These are phyloP conservation scores for Margaritifera margaritifera DNA, from an alignment of 2,888 invertebrate genomes.

Conservation along the genomic window DNA sequence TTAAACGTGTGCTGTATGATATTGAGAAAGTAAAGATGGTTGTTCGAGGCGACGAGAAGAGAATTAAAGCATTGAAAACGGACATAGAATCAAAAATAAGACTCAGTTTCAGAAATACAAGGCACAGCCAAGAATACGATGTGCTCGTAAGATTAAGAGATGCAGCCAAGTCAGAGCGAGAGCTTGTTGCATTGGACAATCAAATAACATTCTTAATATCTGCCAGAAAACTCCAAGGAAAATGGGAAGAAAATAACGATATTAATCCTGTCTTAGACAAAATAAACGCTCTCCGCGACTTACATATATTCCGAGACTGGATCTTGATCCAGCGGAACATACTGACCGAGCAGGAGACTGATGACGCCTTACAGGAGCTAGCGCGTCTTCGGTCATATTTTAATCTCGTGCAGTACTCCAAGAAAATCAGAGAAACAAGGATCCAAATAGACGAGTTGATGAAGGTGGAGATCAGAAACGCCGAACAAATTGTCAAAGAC, in stretches of 20 bases:
- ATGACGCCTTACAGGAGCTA: constrained; percentile 29
- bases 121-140: too few species aligned
- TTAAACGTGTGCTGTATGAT: constrained; percentile 73
- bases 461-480: background rate
- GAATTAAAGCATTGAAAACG: too few species aligned
- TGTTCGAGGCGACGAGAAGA: constrained; percentile 16
- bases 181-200: constrained; percentile 3
- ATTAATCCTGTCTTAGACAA: background rate
- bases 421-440: background rate
- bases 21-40: constrained; percentile 66
- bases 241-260: too few species aligned
- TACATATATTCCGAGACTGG: constrained; percentile 8
- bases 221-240: too few species aligned
- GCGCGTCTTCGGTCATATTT: constrained; percentile 13
- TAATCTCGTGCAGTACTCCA: constrained; percentile 8
- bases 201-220: too few species aligned
- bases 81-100: too few species aligned
- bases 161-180: background rate
- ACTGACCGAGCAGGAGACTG: constrained; percentile 30
- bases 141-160: too few species aligned
- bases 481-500: constrained; percentile 6
- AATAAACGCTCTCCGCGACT: background rate
- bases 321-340: constrained; percentile 2
- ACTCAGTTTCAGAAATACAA: too few species aligned
- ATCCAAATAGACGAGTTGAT: background rate